A percentile compares a stretch with the other conserved stretches of the same genome.
Evolutionary conservation across 2,797 vertebrate species (phyloP).

Genomic region (Melanotaenia maccullochi): DNA sequence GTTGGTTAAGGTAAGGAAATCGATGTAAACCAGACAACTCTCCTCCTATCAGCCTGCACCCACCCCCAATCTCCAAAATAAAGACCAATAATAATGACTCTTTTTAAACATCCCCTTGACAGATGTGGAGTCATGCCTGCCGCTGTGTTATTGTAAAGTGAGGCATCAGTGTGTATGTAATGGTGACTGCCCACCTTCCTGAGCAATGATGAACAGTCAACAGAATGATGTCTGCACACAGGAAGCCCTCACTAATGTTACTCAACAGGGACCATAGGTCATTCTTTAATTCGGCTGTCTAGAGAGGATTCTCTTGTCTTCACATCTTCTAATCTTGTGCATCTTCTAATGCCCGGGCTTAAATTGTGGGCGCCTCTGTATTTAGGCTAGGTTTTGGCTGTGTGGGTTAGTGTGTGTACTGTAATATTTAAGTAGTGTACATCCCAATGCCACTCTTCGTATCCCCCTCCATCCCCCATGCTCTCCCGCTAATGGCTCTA

Average conservation of each 20-base stretch:
- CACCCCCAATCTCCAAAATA: conserved; percentile 81
- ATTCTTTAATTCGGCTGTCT: conserved; percentile 88
- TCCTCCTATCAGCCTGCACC: conserved; percentile 63
- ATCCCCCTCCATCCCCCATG: conserved; percentile 36
- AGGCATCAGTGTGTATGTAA: conserved; percentile 67
- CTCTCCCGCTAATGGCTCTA: conserved; percentile 60
- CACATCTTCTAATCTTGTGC: conserved; percentile 48
- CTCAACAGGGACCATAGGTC: conserved; percentile 88
- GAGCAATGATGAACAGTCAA: conserved; percentile 86
- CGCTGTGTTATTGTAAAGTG: conserved; percentile 77
- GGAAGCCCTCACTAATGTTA: conserved; percentile 89
- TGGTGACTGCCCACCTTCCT: conserved; percentile 82
- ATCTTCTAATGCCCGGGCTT: conserved; percentile 75
- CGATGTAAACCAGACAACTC: conserved; percentile 91
- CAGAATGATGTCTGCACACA: conserved; percentile 87
- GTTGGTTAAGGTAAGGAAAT: conserved; percentile 60
- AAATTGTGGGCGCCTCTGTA: conserved; percentile 78
- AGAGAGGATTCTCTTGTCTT: conserved; percentile 82
- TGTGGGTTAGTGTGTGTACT: conserved; percentile 66
- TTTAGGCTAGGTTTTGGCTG: conserved; percentile 76
- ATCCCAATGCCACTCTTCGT: conserved; percentile 64
- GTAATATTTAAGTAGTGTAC: conserved; percentile 77
- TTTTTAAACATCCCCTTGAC: conserved; percentile 93
- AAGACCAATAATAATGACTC: conserved; percentile 92
- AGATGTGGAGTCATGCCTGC: conserved; percentile 85